Evolutionary conservation across 2,888 invertebrate species (phyloP).

Genomic region (Odontocolon sp.): DNA sequence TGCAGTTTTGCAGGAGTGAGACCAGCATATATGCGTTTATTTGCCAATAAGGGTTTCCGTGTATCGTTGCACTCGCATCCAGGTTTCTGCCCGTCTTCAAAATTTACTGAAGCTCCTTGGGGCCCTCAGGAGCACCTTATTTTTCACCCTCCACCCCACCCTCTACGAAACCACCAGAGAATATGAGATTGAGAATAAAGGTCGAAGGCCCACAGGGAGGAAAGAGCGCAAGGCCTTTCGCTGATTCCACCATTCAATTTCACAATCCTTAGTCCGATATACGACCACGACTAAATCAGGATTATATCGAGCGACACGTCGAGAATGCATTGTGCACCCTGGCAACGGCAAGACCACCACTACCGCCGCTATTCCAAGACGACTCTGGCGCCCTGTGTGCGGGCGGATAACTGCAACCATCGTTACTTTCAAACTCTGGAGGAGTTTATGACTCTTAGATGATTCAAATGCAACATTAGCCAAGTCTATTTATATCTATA

Average conservation of each 20-base stretch:
- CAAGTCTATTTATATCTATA: no score
- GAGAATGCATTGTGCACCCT: conserved; percentile 56
- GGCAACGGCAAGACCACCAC: conserved; percentile 26
- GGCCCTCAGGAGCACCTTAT: conserved; percentile 65
- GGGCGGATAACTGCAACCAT: neutral
- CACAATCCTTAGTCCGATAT: conserved; percentile 75
- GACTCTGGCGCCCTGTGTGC: neutral
- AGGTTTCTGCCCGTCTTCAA: conserved; percentile 67
- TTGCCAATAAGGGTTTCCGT: conserved; percentile 12
- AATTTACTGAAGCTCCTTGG: conserved; percentile 68
- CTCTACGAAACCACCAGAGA: conserved; percentile 9
- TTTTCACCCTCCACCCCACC: conserved; percentile 62
- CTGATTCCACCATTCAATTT: conserved; percentile 77
- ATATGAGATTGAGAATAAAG: conserved; percentile 33
- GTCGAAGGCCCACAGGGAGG: conserved; percentile 30
- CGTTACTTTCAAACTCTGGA: neutral
- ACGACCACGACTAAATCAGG: conserved; percentile 75
- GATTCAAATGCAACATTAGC: no score
- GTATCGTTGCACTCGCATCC: conserved; percentile 2
- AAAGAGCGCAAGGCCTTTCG: conserved; percentile 50
- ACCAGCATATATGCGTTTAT: no score
- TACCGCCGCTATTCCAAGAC: conserved; percentile 17
- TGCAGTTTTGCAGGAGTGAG: no score
- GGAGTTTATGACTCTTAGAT: no score
- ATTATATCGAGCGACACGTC: conserved; percentile 70